Conservation (phyloP, 2,888 invertebrate genomes). For the Cosmia trapezina region DNA sequence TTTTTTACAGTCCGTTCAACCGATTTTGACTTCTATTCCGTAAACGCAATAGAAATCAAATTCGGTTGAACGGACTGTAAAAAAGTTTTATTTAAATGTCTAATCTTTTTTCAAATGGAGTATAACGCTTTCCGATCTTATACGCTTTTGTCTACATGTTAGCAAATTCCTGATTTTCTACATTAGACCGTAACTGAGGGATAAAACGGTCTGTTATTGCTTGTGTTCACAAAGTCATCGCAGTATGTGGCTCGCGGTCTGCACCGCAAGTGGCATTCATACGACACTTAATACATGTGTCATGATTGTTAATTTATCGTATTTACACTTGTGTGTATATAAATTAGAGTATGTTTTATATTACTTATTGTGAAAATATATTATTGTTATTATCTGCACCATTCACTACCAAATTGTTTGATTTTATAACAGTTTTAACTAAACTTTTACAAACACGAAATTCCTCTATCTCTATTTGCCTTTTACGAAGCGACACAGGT, state of each 20-base stretch:
- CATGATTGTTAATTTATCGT: constrained; percentile 42
- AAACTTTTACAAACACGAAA: not conserved
- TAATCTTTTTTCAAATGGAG: too few species aligned
- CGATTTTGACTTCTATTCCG: too few species aligned
- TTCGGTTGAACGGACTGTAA: too few species aligned
- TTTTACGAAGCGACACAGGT: not conserved
- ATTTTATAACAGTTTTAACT: not conserved
- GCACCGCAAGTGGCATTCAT: constrained; percentile 68
- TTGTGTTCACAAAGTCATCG: constrained; percentile 48
- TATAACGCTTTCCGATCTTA: not conserved
- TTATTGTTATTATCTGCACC: constrained; percentile 10
- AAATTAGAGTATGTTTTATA: constrained; percentile 42
- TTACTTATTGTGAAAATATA: constrained; percentile 14
- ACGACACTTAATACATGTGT: constrained; percentile 44
- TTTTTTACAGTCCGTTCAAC: too few species aligned
- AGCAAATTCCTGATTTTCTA: constrained; percentile 1
- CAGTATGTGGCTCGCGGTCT: constrained; percentile 38
- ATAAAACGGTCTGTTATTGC: constrained; percentile 9
- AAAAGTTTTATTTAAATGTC: too few species aligned
- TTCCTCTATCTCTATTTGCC: not conserved
- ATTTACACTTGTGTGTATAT: constrained; percentile 44
- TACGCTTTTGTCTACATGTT: not conserved
- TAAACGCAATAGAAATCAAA: too few species aligned
- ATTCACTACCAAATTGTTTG: not conserved
- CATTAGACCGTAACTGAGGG: not conserved